Evolutionary conservation across 1,140 invertebrate genomes (phyloP), one percentile per base, ranked within the genome.

Genomic region (Potamilus streckersoni): DNA sequence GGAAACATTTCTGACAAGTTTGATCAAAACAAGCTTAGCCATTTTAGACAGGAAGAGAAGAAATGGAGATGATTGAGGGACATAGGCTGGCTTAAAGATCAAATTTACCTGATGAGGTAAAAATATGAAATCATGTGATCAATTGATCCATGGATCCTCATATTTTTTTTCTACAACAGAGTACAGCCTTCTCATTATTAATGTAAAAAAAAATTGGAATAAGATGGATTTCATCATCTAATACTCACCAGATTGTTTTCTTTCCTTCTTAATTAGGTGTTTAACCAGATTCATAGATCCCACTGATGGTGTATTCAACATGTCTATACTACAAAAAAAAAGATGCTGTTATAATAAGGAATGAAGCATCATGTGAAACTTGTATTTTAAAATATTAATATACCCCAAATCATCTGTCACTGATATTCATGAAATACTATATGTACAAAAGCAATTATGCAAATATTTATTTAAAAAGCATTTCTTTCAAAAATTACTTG

Each of bases 251-350:
- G 38, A 49, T 73, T 79, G 67, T 67, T 70, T n/a, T 59, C 78
- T 79, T 73, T 89, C 89, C 49, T 84, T 79, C 23, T 86, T 85
- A 16, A 86, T 80, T 0, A 90, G 79, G 79, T 88, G 87, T 69
- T 86, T 84, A 3, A 90, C 86, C 79, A 90, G 83, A 75, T 90
- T 90, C 83, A 89, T 86, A 14, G 89, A 85, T 3, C 87, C 87
- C 63, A 75, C 80, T 56, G 85, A 75, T 13, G 85, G 88, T 17
- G 79, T 78, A 27, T 78, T 73, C 67, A 86, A 68, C 71, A 86
- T 68, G 58, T 87, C 84, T 27, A 85, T 65, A 73, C 87, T 85
- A 80, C 76, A 85, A 82, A 70, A 27, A 62, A 65, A 69, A 71
- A 49, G 6, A 49, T 49, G 38, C 38, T 11, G 38, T 49, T 49